phyloP scores from a whole-genome alignment of 2,113 vertebrate genomes.

The Rattus rattus region DNA sequence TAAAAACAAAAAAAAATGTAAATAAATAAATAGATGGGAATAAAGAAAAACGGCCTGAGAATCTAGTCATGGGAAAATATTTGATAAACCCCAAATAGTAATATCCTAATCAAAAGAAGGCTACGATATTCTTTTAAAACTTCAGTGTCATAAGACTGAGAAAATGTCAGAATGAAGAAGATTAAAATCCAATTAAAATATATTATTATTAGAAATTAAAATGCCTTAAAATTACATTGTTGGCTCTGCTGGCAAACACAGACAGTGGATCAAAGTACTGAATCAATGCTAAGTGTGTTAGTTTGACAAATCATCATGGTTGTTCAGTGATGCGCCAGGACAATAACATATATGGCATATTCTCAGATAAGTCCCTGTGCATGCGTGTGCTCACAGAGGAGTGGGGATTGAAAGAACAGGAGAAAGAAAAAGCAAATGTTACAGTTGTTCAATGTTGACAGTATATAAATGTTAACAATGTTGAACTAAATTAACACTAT shows the following conservation, averaged over 20 bases:
- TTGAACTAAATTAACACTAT: neutral
- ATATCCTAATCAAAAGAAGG: neutral
- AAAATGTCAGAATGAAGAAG: neutral
- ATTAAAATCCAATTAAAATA: neutral
- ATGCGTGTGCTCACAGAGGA: neutral
- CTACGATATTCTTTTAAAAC: neutral
- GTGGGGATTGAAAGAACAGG: too few species aligned
- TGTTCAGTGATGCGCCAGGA: neutral
- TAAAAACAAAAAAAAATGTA: neutral
- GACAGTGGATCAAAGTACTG: neutral
- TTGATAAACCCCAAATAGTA: neutral
- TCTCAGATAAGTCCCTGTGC: neutral
- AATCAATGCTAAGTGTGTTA: neutral
- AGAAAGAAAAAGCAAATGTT: neutral
- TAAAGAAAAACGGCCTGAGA: neutral
- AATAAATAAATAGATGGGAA: neutral
- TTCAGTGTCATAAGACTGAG: neutral
- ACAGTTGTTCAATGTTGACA: neutral
- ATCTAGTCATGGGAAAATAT: neutral
- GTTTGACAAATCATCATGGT: neutral
- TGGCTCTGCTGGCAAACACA: neutral
- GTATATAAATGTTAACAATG: neutral
- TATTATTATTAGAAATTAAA: neutral
- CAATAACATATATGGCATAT: neutral
- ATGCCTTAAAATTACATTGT: neutral